Conservation (phyloP, 2,797 vertebrate genomes). For the Lepus townsendii region DNA sequence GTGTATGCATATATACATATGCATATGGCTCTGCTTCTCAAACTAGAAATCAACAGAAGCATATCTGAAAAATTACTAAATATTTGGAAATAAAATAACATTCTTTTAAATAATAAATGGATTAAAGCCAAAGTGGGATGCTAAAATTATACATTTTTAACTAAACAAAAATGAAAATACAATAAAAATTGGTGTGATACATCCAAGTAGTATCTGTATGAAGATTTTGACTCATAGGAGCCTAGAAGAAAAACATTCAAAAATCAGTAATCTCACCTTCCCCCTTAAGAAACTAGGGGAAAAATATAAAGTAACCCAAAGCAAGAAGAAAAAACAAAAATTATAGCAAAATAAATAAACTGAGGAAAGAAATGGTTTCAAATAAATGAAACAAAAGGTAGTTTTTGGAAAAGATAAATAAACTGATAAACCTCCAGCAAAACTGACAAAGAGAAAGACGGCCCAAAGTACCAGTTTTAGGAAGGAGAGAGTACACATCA, state of each 20-base stretch:
- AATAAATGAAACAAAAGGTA: not conserved
- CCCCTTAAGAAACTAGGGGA: not conserved
- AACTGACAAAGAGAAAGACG: not conserved
- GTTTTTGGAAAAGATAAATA: conserved; percentile 20
- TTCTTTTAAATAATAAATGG: not conserved
- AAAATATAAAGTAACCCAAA: not conserved
- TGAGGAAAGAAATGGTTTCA: not conserved
- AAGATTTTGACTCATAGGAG: not conserved
- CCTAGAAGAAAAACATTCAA: not conserved
- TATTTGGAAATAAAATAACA: conserved; percentile 7
- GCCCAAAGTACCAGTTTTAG: not conserved
- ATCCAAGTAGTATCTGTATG: not conserved
- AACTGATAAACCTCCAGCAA: not conserved
- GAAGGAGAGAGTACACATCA: not conserved
- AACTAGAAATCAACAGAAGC: conserved; percentile 20
- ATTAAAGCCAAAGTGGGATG: not conserved
- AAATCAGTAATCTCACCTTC: not conserved
- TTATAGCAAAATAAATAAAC: not conserved
- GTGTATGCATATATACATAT: too few species aligned
- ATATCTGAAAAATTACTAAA: conserved; percentile 15
- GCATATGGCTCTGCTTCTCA: too few species aligned
- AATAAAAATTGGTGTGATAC: not conserved
- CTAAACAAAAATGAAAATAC: conserved; percentile 18
- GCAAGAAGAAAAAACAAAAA: not conserved
- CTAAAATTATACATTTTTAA: conserved; percentile 4